These are phyloP conservation scores for Lycaon pictus DNA, from an alignment of 2,113 vertebrate species.

Conservation along the genomic window DNA sequence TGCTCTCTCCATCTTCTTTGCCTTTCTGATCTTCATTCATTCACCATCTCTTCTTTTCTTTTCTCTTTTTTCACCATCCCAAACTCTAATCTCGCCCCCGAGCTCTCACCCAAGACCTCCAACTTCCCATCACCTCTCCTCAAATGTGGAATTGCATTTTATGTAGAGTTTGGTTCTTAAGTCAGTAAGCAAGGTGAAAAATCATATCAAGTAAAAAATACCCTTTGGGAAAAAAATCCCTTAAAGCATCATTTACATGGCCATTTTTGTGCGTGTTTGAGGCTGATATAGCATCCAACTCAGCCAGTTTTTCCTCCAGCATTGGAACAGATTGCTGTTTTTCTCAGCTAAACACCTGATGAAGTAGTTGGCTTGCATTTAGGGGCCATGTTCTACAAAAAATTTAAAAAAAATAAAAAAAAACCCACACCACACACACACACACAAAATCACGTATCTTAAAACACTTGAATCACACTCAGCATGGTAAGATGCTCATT, in stretches of 20 bases:
- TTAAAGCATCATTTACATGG: conserved; percentile 21
- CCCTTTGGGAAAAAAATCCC: neutral
- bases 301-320: conserved; percentile 76
- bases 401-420: conserved; percentile 53
- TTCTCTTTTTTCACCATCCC: neutral
- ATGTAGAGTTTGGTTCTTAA: neutral
- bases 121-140: neutral
- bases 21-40: neutral
- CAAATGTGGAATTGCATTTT: neutral
- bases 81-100: neutral
- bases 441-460: conserved; percentile 51
- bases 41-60: neutral
- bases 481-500: conserved; percentile 78
- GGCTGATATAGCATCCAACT: conserved; percentile 70
- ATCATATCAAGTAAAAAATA: conserved; percentile 12
- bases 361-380: conserved; percentile 80
- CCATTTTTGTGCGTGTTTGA: conserved; percentile 52
- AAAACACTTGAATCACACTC: conserved; percentile 82
- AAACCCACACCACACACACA: neutral
- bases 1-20: neutral
- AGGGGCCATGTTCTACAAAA: conserved; percentile 76
- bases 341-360: conserved; percentile 83
- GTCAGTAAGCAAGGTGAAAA: neutral
- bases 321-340: conserved; percentile 80
- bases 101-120: neutral